Base-by-base conservation (phyloP, 2,888 invertebrate species). In the Protonemura montana region DNA sequence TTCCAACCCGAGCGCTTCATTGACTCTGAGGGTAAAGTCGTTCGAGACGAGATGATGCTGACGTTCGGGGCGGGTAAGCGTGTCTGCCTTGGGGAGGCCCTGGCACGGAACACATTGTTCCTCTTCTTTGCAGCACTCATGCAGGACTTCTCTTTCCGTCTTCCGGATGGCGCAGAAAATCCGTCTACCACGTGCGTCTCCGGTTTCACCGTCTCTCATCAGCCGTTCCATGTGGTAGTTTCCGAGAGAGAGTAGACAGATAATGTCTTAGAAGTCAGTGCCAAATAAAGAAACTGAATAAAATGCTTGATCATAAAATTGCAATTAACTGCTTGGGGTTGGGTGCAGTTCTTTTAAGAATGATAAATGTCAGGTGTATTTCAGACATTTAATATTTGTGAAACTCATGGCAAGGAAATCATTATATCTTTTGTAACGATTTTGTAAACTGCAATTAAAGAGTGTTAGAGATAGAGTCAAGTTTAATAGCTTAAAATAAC, bases 1-100 rank as follows among this genome's bases (percentile, higher is more conserved):
- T 89, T 89, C 85, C 84, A 88, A 25, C 89, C 89, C 0, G 88
- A 88, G 85, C 87, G 89, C 13, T 88, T 88, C 83, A 85, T 89
- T 10, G 85, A 87, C 42, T 26, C 77, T 59, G 86, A 88, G 26
- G 89, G 88, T 13, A 87, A 87, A n/a, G 35, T 89, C 25, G 76
- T 87, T 21, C 86, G 87, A 35, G 87, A 88, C 78, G 88, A 87
- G 21, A 76, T 89, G 27, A 85, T 88, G n/a, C 86, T 81, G 0
- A 81, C 87, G 5, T 89, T 89, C 82, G 89, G 89, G 26, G 30
- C 82, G 87, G 89, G 89, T 6, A 87, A 87, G 82, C 87, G 89
- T 0, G 82, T 87, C 0, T 89, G 89, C 86, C 86, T 88, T 25
- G 89, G 89, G 0, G 88, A 89, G 82, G 30, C 86, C 0, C 82